Percentiles rank a stretch among this genome's conserved stretches.
Conservation (phyloP, 2,797 vertebrate genomes). For the Sphaeramia orbicularis region DNA sequence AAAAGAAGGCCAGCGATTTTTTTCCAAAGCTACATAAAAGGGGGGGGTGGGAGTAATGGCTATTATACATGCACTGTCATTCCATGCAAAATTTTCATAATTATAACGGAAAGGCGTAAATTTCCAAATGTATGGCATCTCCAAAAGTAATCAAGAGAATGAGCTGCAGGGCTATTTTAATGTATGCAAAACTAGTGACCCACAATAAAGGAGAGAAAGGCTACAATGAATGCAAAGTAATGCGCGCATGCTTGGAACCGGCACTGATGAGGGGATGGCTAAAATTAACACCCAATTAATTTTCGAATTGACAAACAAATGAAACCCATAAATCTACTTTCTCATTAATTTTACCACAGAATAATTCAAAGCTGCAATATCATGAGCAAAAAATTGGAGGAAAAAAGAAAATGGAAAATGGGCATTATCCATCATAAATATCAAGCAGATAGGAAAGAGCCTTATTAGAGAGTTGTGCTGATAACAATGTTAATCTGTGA, state of each 20-base stretch:
- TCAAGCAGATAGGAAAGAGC: conserved; percentile 96
- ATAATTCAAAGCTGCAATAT: conserved; percentile 99
- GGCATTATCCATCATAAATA: conserved; percentile 99
- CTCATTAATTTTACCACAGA: conserved; percentile 98
- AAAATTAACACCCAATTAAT: conserved; percentile 99
- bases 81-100: conserved; percentile 92
- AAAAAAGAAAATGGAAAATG: conserved; percentile 82
- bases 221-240: conserved; percentile 96
- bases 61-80: conserved; percentile 89
- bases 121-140: conserved; percentile 94
- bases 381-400: conserved; percentile 82
- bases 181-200: conserved; percentile 99
- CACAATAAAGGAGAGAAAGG: conserved; percentile 94
- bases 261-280: conserved; percentile 96
- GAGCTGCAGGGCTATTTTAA: conserved; percentile 96
- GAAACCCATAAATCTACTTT: conserved; percentile 99
- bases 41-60: conserved; percentile 71
- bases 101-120: conserved; percentile 95
- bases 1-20: conserved; percentile 14
- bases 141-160: conserved; percentile 98
- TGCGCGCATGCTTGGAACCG: conserved; percentile 89
- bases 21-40: conserved; percentile 52
- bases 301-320: conserved; percentile 99
- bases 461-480: conserved; percentile 88
- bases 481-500: conserved; percentile 77